phyloP scores from a whole-genome alignment of 2,888 invertebrate species.

The Thymelicus lineola region DNA sequence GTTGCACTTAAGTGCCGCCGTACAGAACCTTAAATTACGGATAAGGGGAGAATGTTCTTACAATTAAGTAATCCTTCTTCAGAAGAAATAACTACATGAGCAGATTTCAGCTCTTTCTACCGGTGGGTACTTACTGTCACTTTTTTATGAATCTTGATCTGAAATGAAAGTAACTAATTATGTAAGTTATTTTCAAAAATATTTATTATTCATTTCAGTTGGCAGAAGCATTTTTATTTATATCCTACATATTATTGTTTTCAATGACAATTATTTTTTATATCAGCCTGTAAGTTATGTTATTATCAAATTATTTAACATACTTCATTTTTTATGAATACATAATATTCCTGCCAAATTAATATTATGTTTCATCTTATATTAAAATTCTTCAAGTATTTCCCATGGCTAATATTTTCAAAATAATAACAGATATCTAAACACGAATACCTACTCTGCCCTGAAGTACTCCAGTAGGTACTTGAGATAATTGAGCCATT shows the following conservation, averaged over 20 bases:
- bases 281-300: no score
- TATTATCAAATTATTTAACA: no score
- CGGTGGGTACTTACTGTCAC: not conserved
- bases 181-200: no score
- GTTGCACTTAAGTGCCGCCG: constrained; percentile 73
- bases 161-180: not conserved
- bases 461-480: constrained; percentile 58
- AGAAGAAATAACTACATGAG: constrained; percentile 14
- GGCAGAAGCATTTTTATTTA: no score
- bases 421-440: not conserved
- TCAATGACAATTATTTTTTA: no score
- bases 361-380: no score
- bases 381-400: not conserved
- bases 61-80: constrained; percentile 43
- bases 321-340: no score
- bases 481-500: constrained; percentile 82
- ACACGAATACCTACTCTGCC: constrained; percentile 49
- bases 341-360: no score
- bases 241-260: no score
- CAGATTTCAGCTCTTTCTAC: not conserved
- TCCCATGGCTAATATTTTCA: not conserved
- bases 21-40: constrained; percentile 52
- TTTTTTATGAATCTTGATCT: not conserved
- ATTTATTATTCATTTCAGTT: no score
- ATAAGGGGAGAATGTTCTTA: constrained; percentile 39